Evolutionary conservation across 2,888 invertebrate species (phyloP).

Genomic region (Thyatira batis): DNA sequence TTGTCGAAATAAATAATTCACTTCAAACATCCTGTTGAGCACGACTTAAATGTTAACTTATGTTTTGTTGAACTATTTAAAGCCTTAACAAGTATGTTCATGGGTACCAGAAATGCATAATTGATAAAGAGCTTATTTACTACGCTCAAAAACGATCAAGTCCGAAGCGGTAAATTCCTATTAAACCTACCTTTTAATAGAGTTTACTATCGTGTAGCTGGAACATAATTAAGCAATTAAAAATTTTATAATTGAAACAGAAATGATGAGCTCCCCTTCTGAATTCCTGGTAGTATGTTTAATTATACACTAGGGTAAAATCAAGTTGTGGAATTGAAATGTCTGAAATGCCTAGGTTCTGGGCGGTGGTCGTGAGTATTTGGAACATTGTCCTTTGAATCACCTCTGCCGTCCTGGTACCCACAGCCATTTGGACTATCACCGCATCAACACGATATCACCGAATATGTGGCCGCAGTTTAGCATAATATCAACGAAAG

Average conservation of each 20-base stretch:
- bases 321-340: neutral
- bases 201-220: no score
- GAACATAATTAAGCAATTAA: neutral
- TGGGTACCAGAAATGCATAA: neutral
- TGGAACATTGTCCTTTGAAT: neutral
- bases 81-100: neutral
- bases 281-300: neutral
- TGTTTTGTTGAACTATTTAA: neutral
- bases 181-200: neutral
- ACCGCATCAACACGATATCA: conserved; percentile 28
- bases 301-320: neutral
- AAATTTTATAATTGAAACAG: neutral
- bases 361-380: neutral
- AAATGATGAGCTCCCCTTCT: neutral
- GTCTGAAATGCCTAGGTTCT: neutral
- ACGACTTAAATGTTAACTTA: neutral
- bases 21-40: neutral
- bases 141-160: neutral
- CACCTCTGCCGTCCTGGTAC: neutral
- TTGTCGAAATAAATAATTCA: neutral
- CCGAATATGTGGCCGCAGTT: conserved; percentile 32
- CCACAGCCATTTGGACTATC: conserved; percentile 31
- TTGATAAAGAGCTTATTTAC: neutral
- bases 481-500: conserved; percentile 42
- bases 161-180: neutral